phyloP scores from a whole-genome alignment of 2,797 vertebrate species.

The Phylloscopus collybita region DNA sequence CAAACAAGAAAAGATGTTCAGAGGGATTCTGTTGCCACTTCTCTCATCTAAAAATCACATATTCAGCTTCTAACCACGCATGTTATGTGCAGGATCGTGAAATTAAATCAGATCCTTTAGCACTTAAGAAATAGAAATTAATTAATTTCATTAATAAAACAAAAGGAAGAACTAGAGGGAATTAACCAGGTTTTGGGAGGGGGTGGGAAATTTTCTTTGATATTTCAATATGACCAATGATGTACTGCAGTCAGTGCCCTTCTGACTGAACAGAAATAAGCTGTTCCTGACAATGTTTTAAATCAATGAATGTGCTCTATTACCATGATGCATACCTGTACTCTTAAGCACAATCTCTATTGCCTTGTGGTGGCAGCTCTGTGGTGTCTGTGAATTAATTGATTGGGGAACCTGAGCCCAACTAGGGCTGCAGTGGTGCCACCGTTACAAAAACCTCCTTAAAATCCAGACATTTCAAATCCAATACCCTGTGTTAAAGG shows the following conservation, averaged over 20 bases:
- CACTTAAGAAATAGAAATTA: background rate
- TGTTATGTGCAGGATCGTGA: background rate
- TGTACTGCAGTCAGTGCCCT: background rate
- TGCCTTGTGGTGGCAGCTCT: background rate
- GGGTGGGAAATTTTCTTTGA: background rate
- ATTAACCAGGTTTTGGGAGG: background rate
- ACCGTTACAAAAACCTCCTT: fast-evolving
- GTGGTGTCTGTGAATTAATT: background rate
- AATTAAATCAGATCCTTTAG: background rate
- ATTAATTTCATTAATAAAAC: background rate
- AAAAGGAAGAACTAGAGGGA: background rate
- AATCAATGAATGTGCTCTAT: background rate
- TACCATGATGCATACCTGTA: background rate
- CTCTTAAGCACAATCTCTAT: background rate
- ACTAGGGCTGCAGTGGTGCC: background rate
- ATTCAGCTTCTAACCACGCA: background rate
- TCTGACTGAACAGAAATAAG: background rate
- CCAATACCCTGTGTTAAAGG: background rate
- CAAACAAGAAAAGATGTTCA: background rate
- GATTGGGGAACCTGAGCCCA: background rate
- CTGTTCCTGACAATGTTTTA: background rate
- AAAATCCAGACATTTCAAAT: background rate
- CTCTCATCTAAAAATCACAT: background rate
- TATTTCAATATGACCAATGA: background rate
- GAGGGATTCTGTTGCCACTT: background rate